These are phyloP conservation scores for Caenorhabditis sp. DNA, from an alignment of 2,888 invertebrate genomes.

Conservation along the genomic window DNA sequence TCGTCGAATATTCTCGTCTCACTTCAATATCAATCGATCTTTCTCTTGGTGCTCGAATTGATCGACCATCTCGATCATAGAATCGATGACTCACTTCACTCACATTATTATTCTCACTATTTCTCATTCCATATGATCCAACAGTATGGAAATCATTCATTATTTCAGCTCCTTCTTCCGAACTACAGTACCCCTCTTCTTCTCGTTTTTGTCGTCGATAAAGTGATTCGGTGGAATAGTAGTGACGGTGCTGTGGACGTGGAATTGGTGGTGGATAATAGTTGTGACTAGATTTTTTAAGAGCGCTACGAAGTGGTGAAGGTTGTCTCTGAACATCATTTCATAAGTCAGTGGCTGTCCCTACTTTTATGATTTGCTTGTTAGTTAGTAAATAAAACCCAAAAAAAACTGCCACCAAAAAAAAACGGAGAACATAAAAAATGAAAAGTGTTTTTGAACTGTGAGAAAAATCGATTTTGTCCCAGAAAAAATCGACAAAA, in stretches of 20 bases:
- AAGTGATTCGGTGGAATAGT: conserved; percentile 25
- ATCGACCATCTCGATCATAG: conserved; percentile 50
- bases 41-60: conserved; percentile 24
- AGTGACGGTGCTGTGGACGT: conserved; percentile 9
- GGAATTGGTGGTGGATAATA: conserved; percentile 19
- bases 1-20: conserved; percentile 36
- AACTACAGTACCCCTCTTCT: not conserved
- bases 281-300: conserved; percentile 31
- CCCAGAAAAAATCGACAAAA: not conserved
- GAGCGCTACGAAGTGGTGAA: conserved; percentile 27
- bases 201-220: conserved; percentile 6
- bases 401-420: not conserved
- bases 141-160: conserved; percentile 32
- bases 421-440: not conserved
- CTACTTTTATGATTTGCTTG: not conserved
- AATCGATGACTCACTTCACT: conserved; percentile 48
- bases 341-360: too few species aligned
- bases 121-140: conserved; percentile 31
- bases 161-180: conserved; percentile 19
- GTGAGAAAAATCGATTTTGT: not conserved
- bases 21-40: conserved; percentile 34
- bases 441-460: too few species aligned
- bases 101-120: conserved; percentile 20
- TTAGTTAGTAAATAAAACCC: not conserved
- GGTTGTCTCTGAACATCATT: conserved; percentile 18